Conservation (phyloP, 2,113 vertebrate species). For the Thryonomys swinderianus region DNA sequence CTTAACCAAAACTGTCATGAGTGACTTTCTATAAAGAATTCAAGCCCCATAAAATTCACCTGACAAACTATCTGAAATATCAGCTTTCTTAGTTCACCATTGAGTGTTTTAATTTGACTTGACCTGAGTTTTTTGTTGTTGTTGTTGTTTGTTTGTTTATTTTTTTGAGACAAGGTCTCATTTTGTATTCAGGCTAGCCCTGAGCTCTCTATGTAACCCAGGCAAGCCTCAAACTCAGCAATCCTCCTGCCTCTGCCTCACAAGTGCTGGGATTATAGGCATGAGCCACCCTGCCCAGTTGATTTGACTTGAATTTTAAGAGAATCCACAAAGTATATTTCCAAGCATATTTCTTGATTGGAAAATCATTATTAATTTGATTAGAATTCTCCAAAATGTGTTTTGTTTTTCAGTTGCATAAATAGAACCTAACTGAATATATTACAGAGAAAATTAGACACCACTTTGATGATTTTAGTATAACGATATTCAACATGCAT, state of each 20-base stretch:
- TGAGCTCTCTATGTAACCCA: no score
- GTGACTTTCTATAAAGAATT: background rate
- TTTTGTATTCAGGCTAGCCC: no score
- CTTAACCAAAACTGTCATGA: background rate
- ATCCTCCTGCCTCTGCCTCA: no score
- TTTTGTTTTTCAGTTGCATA: background rate
- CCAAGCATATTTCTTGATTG: background rate
- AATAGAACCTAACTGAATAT: background rate
- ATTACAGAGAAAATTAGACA: background rate
- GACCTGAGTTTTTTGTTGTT: background rate
- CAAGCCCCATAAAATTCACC: background rate
- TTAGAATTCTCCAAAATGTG: slow-evolving; percentile 16
- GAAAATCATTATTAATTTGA: slow-evolving; percentile 10
- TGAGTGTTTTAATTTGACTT: background rate
- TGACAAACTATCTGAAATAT: background rate
- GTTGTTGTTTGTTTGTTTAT: no score
- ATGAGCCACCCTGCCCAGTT: no score
- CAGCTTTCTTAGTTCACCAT: background rate
- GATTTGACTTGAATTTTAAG: background rate
- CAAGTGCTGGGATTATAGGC: no score
- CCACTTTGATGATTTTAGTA: slow-evolving; percentile 19
- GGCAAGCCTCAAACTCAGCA: no score
- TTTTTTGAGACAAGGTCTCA: no score
- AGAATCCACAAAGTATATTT: slow-evolving; percentile 6
- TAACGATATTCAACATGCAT: background rate